Evolutionary conservation across 2,113 vertebrate species (phyloP).

Genomic region (Salvelinus namaycush): DNA sequence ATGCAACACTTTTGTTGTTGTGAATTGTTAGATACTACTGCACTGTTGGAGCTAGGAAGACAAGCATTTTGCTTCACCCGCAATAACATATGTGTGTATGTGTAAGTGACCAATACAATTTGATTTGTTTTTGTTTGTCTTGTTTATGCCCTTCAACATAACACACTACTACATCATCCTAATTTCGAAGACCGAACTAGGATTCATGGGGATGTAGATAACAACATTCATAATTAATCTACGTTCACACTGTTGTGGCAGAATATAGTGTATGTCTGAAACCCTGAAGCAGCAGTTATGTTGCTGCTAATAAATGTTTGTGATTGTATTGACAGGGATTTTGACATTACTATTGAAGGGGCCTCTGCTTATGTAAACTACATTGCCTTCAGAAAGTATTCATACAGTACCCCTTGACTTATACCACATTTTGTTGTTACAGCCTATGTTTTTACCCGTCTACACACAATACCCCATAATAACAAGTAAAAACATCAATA

Average conservation of each 20-base stretch:
- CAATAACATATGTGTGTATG: too few relatives aligned
- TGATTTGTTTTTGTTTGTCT: background rate
- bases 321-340: background rate
- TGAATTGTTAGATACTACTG: too few relatives aligned
- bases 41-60: too few relatives aligned
- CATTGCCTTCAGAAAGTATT: background rate
- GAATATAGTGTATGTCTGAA: background rate
- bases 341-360: background rate
- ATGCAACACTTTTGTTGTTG: background rate
- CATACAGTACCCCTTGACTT: too few relatives aligned
- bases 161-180: background rate
- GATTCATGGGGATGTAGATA: background rate
- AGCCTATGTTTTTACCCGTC: too few relatives aligned
- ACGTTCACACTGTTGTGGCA: background rate
- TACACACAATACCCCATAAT: too few relatives aligned
- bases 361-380: background rate
- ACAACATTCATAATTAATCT: constrained; percentile 1
- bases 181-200: background rate
- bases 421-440: too few relatives aligned
- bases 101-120: too few relatives aligned
- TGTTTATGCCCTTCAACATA: background rate
- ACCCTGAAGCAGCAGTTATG: background rate
- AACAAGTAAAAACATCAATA: too few relatives aligned
- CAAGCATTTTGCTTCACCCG: too few relatives aligned
- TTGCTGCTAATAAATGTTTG: too few relatives aligned